Evolutionary conservation across 2,888 invertebrate species (phyloP).

Genomic region (Watsonalla cultraria): DNA sequence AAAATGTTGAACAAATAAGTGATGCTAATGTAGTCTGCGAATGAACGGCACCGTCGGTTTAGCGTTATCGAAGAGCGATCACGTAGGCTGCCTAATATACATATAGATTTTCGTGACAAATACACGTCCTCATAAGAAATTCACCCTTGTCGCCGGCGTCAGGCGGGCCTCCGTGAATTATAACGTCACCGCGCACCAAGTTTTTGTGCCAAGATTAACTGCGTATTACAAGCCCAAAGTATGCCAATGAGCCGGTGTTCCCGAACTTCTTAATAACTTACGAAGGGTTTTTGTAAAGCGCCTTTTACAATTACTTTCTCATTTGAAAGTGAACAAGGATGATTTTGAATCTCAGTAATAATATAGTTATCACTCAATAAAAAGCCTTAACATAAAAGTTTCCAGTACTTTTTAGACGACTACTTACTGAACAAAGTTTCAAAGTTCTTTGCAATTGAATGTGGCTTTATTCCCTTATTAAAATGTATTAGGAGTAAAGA

Average conservation of each 20-base stretch:
- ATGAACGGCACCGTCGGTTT: slow-evolving; percentile 33
- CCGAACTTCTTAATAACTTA: slow-evolving; percentile 68
- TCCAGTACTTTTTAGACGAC: slow-evolving; percentile 24
- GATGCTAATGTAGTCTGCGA: slow-evolving; percentile 25
- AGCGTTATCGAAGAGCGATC: slow-evolving; percentile 26
- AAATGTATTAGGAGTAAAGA: no score
- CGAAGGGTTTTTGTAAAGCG: slow-evolving; percentile 48
- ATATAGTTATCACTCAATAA: slow-evolving; percentile 33
- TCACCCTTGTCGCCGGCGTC: slow-evolving; percentile 58
- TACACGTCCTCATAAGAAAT: slow-evolving; percentile 63
- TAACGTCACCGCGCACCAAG: slow-evolving; percentile 59
- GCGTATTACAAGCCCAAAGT: slow-evolving; percentile 68
- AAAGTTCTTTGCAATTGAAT: neutral
- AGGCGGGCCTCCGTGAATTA: slow-evolving; percentile 60
- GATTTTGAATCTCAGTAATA: slow-evolving; percentile 37
- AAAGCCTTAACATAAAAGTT: slow-evolving; percentile 35
- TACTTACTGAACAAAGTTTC: slow-evolving; percentile 17
- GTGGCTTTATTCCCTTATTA: neutral
- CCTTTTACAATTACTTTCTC: slow-evolving; percentile 47
- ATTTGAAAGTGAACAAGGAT: slow-evolving; percentile 35
- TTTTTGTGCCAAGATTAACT: slow-evolving; percentile 69
- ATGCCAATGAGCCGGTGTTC: slow-evolving; percentile 65
- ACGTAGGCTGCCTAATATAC: slow-evolving; percentile 34
- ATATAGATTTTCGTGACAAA: slow-evolving; percentile 61
- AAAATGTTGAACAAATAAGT: slow-evolving; percentile 30